Percentiles rank a stretch among this genome's conserved stretches.
Evolutionary conservation across 2,113 vertebrate species (phyloP).

Genomic region (Leptobrachium leishanense): DNA sequence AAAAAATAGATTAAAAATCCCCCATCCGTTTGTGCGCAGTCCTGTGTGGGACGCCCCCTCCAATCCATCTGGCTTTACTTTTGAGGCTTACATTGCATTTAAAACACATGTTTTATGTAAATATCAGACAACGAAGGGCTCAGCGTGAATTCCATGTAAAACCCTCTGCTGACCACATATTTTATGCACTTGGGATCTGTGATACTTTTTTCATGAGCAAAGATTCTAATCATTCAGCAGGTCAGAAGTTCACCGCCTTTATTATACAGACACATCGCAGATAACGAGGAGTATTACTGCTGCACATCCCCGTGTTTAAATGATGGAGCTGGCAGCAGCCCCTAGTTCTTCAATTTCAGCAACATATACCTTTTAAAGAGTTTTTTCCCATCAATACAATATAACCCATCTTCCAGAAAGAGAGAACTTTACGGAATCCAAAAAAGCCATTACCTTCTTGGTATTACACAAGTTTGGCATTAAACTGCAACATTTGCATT

Average conservation of each 20-base stretch:
- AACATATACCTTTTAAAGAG: background rate
- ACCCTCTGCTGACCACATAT: background rate
- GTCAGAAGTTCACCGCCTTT: constrained; percentile 46
- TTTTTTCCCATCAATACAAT: no score
- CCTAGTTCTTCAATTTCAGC: constrained; percentile 7
- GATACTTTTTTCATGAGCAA: constrained; percentile 31
- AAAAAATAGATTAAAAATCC: background rate
- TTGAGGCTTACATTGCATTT: constrained; percentile 8
- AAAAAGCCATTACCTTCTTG: no score
- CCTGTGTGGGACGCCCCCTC: background rate
- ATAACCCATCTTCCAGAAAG: no score
- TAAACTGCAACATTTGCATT: no score
- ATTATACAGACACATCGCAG: constrained; percentile 28
- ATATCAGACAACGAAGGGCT: constrained; percentile 6
- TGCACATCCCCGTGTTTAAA: constrained; percentile 29
- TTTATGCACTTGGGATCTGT: background rate
- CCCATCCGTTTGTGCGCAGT: background rate
- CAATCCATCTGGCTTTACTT: constrained; percentile 30
- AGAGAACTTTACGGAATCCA: no score
- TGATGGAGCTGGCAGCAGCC: constrained; percentile 24
- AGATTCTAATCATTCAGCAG: constrained; percentile 23
- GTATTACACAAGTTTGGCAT: no score
- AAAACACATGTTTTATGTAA: constrained; percentile 19
- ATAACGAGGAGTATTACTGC: constrained; percentile 34
- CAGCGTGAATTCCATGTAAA: constrained; percentile 9